phyloP scores from a whole-genome alignment of 2,888 invertebrate genomes.

The Cheilosia vernalis region DNA sequence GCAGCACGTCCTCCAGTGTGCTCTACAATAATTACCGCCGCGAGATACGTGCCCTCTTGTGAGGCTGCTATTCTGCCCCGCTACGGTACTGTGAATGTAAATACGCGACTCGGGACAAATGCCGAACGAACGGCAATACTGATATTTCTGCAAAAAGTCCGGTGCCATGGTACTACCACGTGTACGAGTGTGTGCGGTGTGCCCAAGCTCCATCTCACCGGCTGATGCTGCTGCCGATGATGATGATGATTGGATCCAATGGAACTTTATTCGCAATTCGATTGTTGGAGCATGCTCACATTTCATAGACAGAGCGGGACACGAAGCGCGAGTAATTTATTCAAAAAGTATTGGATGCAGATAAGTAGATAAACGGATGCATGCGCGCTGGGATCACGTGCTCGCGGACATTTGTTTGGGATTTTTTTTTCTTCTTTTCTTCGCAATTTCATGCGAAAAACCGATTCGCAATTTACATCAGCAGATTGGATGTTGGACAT shows the following conservation, averaged over 20 bases:
- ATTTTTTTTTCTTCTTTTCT: conserved; percentile 42
- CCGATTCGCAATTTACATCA: conserved; percentile 47
- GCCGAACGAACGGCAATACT: conserved; percentile 13
- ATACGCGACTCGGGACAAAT: conserved; percentile 33
- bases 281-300: conserved; percentile 51
- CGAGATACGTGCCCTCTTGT: conserved; percentile 61
- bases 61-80: background rate
- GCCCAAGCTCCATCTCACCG: conserved; percentile 7
- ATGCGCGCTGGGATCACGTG: conserved; percentile 60
- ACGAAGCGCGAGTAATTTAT: conserved; percentile 62
- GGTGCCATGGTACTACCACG: conserved; percentile 16
- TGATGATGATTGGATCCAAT: conserved; percentile 63
- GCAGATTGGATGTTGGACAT: conserved; percentile 62
- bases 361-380: conserved; percentile 66
- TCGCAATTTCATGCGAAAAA: conserved; percentile 51
- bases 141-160: conserved; percentile 17
- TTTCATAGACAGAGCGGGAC: conserved; percentile 26
- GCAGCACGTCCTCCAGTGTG: conserved; percentile 67
- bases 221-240: background rate
- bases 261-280: conserved; percentile 55
- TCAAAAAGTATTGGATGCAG: conserved; percentile 55
- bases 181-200: conserved; percentile 16
- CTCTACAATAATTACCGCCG: conserved; percentile 71
- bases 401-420: conserved; percentile 65
- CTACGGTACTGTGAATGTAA: conserved; percentile 50